phyloP scores from a whole-genome alignment of 2,888 invertebrate genomes.

The Plebejus anna region DNA sequence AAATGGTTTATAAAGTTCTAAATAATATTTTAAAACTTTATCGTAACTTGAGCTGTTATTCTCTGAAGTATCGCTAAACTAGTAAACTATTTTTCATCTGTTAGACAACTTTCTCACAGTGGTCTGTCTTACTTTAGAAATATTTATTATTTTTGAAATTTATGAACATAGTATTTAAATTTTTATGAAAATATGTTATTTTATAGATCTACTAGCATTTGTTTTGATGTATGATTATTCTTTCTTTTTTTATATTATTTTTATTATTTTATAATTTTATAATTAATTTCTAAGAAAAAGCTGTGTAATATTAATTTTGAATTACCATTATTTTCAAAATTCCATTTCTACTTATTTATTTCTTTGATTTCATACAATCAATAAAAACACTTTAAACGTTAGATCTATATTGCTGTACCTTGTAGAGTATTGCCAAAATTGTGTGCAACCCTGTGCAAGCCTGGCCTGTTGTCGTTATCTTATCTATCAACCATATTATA shows the following conservation, averaged over 20 bases:
- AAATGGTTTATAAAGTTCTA: constrained; percentile 11
- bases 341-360: too few species aligned
- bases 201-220: not conserved
- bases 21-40: not conserved
- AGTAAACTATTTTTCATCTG: constrained; percentile 1
- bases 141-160: not conserved
- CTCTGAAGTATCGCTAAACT: not conserved
- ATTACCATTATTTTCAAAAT: too few species aligned
- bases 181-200: not conserved
- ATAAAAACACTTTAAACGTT: not conserved
- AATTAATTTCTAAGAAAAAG: too few species aligned
- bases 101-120: not conserved
- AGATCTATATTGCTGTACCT: too few species aligned
- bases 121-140: not conserved
- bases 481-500: not conserved
- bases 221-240: not conserved
- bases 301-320: too few species aligned
- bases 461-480: too few species aligned
- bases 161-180: not conserved
- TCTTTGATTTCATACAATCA: not conserved
- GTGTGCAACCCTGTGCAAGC: too few species aligned
- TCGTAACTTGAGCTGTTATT: not conserved
- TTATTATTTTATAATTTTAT: not conserved
- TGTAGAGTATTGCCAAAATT: too few species aligned
- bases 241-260: not conserved